Evolutionary conservation across 2,113 vertebrate species (phyloP).

Genomic region (Megaceryle maxima): DNA sequence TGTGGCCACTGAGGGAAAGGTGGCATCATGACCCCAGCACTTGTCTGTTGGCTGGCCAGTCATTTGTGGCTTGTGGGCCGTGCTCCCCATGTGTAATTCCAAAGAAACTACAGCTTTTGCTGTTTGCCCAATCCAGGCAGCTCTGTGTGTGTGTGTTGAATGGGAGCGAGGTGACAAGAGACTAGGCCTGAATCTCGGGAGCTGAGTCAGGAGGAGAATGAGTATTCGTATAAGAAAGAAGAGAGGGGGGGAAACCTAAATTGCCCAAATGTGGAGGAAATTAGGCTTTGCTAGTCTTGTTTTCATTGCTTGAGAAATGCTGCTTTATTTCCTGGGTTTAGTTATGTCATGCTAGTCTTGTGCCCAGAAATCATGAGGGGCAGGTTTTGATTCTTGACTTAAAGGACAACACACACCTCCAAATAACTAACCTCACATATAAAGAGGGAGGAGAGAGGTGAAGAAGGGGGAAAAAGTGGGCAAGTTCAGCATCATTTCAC

Average conservation of each 20-base stretch:
- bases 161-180: background rate
- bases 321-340: background rate
- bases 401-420: background rate
- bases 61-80: background rate
- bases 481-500: background rate
- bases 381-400: constrained; percentile 3
- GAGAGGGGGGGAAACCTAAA: background rate
- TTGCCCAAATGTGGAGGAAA: background rate
- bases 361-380: background rate
- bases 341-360: background rate
- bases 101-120: background rate
- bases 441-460: background rate
- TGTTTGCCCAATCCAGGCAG: background rate
- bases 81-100: background rate
- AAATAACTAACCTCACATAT: background rate
- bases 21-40: background rate
- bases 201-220: background rate
- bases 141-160: background rate
- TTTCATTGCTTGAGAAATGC: background rate
- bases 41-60: background rate
- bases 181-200: background rate
- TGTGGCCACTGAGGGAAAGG: background rate
- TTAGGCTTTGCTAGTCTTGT: background rate
- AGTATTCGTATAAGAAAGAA: background rate
- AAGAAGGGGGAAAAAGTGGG: background rate